Percentiles rank a stretch among this genome's conserved stretches.
Conservation (phyloP, 1,140 invertebrate genomes). For the Drosophila littoralis region DNA sequence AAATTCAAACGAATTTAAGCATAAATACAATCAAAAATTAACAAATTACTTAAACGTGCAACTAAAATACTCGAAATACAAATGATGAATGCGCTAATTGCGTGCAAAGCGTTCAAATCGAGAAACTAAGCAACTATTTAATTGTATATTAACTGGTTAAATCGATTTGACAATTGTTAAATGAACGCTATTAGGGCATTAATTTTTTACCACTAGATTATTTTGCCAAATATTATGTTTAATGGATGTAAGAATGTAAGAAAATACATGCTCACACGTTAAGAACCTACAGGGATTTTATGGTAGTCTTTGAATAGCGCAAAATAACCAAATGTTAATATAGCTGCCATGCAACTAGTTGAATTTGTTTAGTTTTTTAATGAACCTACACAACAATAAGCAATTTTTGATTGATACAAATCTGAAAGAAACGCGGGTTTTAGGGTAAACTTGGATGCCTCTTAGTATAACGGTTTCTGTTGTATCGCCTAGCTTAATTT, state of each 20-base stretch:
- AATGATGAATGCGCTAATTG: slow-evolving; percentile 26
- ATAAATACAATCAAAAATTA: slow-evolving; percentile 80
- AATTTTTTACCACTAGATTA: slow-evolving; percentile 43
- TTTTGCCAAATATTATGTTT: slow-evolving; percentile 9
- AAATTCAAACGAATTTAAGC: slow-evolving; percentile 82
- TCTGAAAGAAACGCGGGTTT: slow-evolving; percentile 64
- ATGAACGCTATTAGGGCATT: slow-evolving; percentile 44
- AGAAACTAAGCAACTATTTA: slow-evolving; percentile 14
- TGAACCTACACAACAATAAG: slow-evolving; percentile 62
- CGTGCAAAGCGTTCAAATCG: slow-evolving; percentile 12
- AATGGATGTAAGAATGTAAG: slow-evolving; percentile 19
- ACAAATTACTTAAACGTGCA: slow-evolving; percentile 74
- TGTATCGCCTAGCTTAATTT: slow-evolving; percentile 73
- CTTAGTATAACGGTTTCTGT: slow-evolving; percentile 81
- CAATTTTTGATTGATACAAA: slow-evolving; percentile 68
- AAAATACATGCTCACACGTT: slow-evolving; percentile 49
- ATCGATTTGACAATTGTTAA: slow-evolving; percentile 38
- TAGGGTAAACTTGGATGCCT: slow-evolving; percentile 73
- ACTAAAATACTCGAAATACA: slow-evolving; percentile 62
- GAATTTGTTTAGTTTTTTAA: slow-evolving; percentile 71
- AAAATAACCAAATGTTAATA: slow-evolving; percentile 61
- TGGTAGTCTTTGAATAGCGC: slow-evolving; percentile 70
- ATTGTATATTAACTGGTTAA: slow-evolving; percentile 12
- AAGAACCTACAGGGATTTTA: slow-evolving; percentile 84
- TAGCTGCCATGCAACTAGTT: slow-evolving; percentile 56